Evolutionary conservation across 2,113 vertebrate genomes (phyloP).

Genomic region (Macquaria australasica): DNA sequence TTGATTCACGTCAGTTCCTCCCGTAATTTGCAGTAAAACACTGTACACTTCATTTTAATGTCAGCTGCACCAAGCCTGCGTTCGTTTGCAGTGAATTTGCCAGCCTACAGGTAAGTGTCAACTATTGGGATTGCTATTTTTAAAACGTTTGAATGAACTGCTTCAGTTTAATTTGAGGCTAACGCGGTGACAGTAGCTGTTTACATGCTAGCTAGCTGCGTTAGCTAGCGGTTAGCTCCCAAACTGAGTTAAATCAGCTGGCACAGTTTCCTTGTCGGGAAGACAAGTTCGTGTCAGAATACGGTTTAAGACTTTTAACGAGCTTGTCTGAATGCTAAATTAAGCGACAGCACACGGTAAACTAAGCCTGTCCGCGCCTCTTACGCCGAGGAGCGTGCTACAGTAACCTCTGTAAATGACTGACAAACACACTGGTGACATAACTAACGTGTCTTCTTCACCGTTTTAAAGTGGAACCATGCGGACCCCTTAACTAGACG

Average conservation of each 20-base stretch:
- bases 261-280: background rate
- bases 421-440: background rate
- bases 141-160: background rate
- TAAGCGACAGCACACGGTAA: background rate
- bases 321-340: background rate
- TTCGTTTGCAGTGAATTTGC: background rate
- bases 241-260: background rate
- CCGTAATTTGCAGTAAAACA: background rate
- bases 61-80: conserved; percentile 17
- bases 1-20: background rate
- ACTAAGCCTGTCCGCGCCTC: too few relatives aligned
- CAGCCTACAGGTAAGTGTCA: conserved; percentile 28
- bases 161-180: background rate
- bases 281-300: background rate
- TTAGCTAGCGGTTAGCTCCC: background rate
- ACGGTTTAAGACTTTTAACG: too few relatives aligned
- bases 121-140: background rate
- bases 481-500: background rate
- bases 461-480: background rate
- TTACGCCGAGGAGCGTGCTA: too few relatives aligned
- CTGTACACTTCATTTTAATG: background rate
- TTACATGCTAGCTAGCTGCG: too few relatives aligned
- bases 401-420: background rate
- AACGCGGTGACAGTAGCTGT: too few relatives aligned
- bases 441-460: too few relatives aligned